A percentile compares a stretch with the other conserved stretches of the same genome.
phyloP scores from a whole-genome alignment of 1,140 invertebrate genomes.

The Drosophila orena region DNA sequence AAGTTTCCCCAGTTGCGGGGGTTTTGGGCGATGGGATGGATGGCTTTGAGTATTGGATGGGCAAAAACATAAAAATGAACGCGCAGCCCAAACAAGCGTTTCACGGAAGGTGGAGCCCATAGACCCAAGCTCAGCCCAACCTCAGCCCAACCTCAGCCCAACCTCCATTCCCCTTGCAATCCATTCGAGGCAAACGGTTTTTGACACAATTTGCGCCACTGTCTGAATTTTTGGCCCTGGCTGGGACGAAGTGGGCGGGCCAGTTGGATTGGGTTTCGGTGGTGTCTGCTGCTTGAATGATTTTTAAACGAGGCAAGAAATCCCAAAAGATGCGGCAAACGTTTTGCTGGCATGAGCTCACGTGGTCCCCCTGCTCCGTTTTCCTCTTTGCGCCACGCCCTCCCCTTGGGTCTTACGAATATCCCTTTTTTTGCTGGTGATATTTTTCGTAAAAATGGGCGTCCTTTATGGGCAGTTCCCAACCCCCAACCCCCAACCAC shows the following conservation, averaged over 20 bases:
- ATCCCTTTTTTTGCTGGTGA: conserved; percentile 45
- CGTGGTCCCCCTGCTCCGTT: conserved; percentile 43
- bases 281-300: conserved; percentile 82
- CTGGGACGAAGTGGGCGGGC: conserved; percentile 12
- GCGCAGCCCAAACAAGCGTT: conserved; percentile 67
- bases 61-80: conserved; percentile 80
- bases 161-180: neutral
- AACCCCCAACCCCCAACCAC: neutral
- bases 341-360: conserved; percentile 74
- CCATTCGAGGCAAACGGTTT: conserved; percentile 58
- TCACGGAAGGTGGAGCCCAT: conserved; percentile 52
- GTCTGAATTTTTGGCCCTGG: conserved; percentile 50
- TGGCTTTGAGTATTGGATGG: conserved; percentile 34
- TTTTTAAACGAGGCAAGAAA: conserved; percentile 83
- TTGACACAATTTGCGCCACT: conserved; percentile 81
- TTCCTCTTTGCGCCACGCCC: conserved; percentile 3
- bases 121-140: conserved; percentile 2
- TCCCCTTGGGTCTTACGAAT: conserved; percentile 26
- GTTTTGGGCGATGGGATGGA: neutral
- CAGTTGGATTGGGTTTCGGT: conserved; percentile 54
- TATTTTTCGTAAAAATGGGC: conserved; percentile 59
- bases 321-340: conserved; percentile 81
- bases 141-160: neutral
- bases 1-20: conserved; percentile 47
- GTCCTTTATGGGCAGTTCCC: conserved; percentile 58